phyloP scores from a whole-genome alignment of 2,888 invertebrate species.

The Prosopocoilus inquinatus region DNA sequence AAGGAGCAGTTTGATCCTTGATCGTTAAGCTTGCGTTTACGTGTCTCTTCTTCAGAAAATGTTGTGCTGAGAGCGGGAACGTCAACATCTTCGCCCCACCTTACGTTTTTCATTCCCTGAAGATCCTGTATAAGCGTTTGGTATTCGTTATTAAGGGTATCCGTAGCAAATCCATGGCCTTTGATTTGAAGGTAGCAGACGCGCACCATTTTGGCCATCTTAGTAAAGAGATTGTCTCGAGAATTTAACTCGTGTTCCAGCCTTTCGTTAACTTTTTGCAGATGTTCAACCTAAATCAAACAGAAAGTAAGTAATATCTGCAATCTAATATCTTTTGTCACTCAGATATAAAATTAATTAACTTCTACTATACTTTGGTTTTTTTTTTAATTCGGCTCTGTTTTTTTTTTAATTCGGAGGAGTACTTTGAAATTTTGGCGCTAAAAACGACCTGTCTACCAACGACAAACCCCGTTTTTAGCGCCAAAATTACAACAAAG shows the following conservation, averaged over 20 bases:
- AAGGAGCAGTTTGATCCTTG: conserved; percentile 23
- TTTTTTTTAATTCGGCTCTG: too few species aligned
- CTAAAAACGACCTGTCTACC: too few species aligned
- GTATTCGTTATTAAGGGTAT: conserved; percentile 58
- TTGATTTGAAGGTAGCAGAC: conserved; percentile 59
- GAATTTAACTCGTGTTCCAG: conserved; percentile 35
- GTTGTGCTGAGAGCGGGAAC: conserved; percentile 28
- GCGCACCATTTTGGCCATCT: conserved; percentile 55
- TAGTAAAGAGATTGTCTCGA: conserved; percentile 34
- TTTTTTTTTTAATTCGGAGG: too few species aligned
- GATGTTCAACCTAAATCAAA: conserved; percentile 25
- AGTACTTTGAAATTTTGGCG: too few species aligned
- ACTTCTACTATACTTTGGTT: too few species aligned
- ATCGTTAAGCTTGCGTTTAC: conserved; percentile 20
- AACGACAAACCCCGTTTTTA: too few species aligned
- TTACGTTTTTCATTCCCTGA: conserved; percentile 60
- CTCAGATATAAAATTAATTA: background rate
- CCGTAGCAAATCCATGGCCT: conserved; percentile 60
- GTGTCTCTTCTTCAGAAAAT: conserved; percentile 22
- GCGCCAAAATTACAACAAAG: too few species aligned
- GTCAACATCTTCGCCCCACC: conserved; percentile 56
- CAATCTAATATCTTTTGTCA: background rate
- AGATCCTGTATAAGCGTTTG: conserved; percentile 58
- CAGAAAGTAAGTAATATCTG: background rate
- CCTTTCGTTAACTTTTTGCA: conserved; percentile 31